Percentiles rank a stretch among this genome's conserved stretches.
Conservation (phyloP, 2,888 invertebrate genomes). For the Platycheirus albimanus region DNA sequence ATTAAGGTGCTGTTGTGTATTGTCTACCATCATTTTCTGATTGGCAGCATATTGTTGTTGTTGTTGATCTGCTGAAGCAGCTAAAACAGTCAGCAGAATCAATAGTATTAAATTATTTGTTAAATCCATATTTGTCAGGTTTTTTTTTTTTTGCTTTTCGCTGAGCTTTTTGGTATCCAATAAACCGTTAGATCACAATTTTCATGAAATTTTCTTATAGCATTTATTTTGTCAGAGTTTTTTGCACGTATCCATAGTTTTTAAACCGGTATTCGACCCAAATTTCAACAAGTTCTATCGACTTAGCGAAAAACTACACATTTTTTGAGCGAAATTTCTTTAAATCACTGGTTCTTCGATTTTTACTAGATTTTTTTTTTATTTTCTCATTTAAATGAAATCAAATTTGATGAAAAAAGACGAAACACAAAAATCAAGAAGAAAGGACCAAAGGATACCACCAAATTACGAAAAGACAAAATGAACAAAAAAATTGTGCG, state of each 20-base stretch:
- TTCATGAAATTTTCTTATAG: constrained; percentile 5
- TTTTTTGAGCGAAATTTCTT: constrained; percentile 39
- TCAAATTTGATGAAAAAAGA: constrained; percentile 27
- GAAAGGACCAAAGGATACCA: constrained; percentile 64
- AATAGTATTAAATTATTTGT: constrained; percentile 57
- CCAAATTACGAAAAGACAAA: constrained; percentile 64
- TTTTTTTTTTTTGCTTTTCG: constrained; percentile 39
- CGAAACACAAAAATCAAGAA: constrained; percentile 31
- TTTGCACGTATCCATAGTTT: constrained; percentile 68
- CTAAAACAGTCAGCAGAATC: constrained; percentile 59
- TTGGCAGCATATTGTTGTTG: constrained; percentile 71
- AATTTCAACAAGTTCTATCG: constrained; percentile 43
- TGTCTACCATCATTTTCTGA: constrained; percentile 70
- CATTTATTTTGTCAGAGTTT: constrained; percentile 61
- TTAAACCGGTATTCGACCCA: constrained; percentile 30
- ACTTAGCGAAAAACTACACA: constrained; percentile 64
- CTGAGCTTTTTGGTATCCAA: constrained; percentile 57
- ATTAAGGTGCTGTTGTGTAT: constrained; percentile 63
- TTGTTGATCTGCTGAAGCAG: constrained; percentile 68
- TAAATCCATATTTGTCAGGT: constrained; percentile 59
- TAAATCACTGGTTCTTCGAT: constrained; percentile 1
- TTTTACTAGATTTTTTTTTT: constrained; percentile 33
- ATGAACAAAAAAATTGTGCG: constrained; percentile 64
- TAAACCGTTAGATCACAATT: constrained; percentile 44
- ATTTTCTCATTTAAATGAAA: constrained; percentile 31